A percentile compares a stretch with the other conserved stretches of the same genome.
Evolutionary conservation across 2,888 invertebrate species (phyloP).

Genomic region (Ellobium chinense): DNA sequence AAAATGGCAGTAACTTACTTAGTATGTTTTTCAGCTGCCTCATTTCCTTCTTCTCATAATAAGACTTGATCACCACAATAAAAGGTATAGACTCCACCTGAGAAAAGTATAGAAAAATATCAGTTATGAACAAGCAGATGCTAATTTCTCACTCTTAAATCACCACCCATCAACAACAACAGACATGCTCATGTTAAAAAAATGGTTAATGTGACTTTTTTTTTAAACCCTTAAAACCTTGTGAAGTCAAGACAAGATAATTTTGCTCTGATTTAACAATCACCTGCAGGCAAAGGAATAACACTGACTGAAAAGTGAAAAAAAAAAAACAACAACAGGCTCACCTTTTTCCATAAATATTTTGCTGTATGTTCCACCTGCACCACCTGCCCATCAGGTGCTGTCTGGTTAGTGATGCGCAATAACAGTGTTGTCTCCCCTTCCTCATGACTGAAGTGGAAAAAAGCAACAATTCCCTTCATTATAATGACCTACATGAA

Average conservation of each 20-base stretch:
- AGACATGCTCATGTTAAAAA: too few relatives aligned
- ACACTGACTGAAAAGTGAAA: background rate
- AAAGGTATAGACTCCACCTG: constrained; percentile 73
- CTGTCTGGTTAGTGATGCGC: constrained; percentile 52
- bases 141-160: too few relatives aligned
- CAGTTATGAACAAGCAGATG: too few relatives aligned
- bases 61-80: constrained; percentile 71
- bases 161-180: too few relatives aligned
- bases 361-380: constrained; percentile 60
- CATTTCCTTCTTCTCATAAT: constrained; percentile 56
- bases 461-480: too few relatives aligned
- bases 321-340: background rate
- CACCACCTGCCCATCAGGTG: constrained; percentile 53
- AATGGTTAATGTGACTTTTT: too few relatives aligned
- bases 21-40: constrained; percentile 61
- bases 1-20: constrained; percentile 52
- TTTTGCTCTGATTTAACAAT: too few relatives aligned
- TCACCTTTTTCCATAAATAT: constrained; percentile 71
- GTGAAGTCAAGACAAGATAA: too few relatives aligned
- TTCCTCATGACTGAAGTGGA: constrained; percentile 68
- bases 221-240: too few relatives aligned
- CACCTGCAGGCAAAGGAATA: background rate
- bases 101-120: background rate
- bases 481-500: too few relatives aligned
- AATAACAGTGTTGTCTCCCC: constrained; percentile 82